Conservation (phyloP, 1,140 invertebrate genomes). For the Caenorhabditis elegans region DNA sequence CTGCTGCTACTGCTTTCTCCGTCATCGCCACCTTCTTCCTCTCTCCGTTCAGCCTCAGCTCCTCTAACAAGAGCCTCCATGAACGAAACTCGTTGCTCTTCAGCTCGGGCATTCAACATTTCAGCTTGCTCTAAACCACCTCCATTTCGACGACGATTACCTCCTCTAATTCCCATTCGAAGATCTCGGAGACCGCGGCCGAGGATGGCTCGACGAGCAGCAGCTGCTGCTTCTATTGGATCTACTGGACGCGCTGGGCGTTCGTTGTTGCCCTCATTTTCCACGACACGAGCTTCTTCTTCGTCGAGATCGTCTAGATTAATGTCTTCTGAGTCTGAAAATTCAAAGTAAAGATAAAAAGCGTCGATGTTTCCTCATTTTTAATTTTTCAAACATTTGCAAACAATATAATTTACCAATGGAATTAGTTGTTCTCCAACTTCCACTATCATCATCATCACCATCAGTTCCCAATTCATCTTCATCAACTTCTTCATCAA, state of each 20-base stretch:
- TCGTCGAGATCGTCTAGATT: slow-evolving; percentile 2
- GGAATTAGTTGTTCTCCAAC: not conserved
- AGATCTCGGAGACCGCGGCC: not conserved
- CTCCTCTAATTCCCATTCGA: not conserved
- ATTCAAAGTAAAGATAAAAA: not conserved
- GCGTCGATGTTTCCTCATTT: not conserved
- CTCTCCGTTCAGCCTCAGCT: no score
- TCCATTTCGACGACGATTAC: not conserved
- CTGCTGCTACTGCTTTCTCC: not conserved
- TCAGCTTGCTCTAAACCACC: not conserved
- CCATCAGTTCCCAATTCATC: not conserved
- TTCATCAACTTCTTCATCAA: not conserved
- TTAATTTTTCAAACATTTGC: not conserved
- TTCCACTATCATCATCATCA: not conserved
- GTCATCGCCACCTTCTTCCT: not conserved
- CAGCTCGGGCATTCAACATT: not conserved
- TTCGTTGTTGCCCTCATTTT: not conserved
- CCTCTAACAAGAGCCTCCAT: not conserved
- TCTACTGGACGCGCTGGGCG: not conserved
- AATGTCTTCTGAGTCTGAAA: not conserved
- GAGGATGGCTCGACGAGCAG: not conserved
- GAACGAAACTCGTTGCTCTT: not conserved
- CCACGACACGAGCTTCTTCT: not conserved
- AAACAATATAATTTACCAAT: no score
- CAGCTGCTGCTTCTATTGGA: not conserved